Base-by-base conservation (phyloP, 2,888 invertebrate species). In the Lasioglossum lativentre region DNA sequence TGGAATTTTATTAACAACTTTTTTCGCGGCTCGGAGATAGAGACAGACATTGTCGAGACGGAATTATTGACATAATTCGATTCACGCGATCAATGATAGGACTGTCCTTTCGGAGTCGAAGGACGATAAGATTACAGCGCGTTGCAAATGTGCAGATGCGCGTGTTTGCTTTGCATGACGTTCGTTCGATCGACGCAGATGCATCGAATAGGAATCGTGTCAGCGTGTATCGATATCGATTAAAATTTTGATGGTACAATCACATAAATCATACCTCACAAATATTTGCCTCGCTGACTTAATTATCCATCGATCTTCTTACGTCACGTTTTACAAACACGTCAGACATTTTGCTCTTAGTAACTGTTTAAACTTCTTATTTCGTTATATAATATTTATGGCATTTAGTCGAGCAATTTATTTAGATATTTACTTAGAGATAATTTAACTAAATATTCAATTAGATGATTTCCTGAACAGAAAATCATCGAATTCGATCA, bases 61-160 rank as follows among this genome's bases (percentile, higher is more conserved):
- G n/a, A 30, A 16, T 63, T 30, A 30, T 63, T 38, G 34, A 23
- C 30, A 38, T 23, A 23, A 38, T 68, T 38, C 23, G 38, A 68
- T 38, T 23, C 19, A 34, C 34, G 38, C 23, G 66, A 68, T 52
- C 27, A 70, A 77, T 47, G 70, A 38, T 19, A 52, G 68, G 38
- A n/a, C 38, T 77, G 38, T 66, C 47, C 40, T 77, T 40, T 38
- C n/a, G 23, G 19, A 40, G 4, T 23, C 10, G 23, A 38, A 68
- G 68, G 52, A 52, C 19, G 77, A 77, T 77, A 77, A 77, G 77
- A 70, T 77, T 70, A 52, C 23, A 30, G 38, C 2, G 47, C 38
- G 38, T 52, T 70, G 52, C 38, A 77, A 23, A 70, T 34, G 12
- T 47, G 42, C 10, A n/a, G 45, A 72, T 16, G 72, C 66, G 66